Conservation (phyloP, 2,888 invertebrate genomes). For the Limnephilus auricula region DNA sequence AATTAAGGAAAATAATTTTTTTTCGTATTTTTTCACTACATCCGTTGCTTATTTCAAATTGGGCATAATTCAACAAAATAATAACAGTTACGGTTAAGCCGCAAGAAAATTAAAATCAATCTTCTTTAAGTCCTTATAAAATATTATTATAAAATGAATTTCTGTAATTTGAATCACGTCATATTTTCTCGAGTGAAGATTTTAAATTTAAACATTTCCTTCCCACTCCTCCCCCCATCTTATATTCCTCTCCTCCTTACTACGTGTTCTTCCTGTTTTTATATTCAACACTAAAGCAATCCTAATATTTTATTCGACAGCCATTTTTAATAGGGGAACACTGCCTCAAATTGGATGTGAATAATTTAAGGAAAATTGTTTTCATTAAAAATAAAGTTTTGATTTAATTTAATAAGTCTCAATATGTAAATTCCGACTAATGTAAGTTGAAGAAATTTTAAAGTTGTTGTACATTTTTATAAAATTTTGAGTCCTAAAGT, state of each 20-base stretch:
- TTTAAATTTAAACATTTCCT: conserved; percentile 54
- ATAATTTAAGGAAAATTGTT: background rate
- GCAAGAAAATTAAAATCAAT: background rate
- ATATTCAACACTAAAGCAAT: conserved; percentile 56
- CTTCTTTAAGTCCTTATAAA: background rate
- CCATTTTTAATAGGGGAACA: conserved; percentile 61
- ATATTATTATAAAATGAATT: conserved; percentile 1
- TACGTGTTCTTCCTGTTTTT: conserved; percentile 60
- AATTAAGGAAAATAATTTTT: too few relatives aligned
- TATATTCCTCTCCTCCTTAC: conserved; percentile 48
- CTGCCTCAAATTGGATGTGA: conserved; percentile 42
- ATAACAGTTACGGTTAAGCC: background rate
- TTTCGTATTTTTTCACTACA: too few relatives aligned
- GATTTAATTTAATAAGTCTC: too few relatives aligned
- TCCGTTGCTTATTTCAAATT: background rate
- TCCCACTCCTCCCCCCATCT: conserved; percentile 24
- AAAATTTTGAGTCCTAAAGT: too few relatives aligned
- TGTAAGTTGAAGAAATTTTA: too few relatives aligned
- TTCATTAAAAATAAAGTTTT: background rate
- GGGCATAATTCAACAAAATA: background rate
- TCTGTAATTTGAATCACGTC: conserved; percentile 35
- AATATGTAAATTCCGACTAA: too few relatives aligned
- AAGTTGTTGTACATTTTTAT: too few relatives aligned
- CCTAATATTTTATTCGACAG: conserved; percentile 63
- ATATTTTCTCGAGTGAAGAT: conserved; percentile 36